Percentiles rank a stretch among this genome's conserved stretches.
Conservation (phyloP, 1,140 invertebrate species). For the Cyclargus thomasi region DNA sequence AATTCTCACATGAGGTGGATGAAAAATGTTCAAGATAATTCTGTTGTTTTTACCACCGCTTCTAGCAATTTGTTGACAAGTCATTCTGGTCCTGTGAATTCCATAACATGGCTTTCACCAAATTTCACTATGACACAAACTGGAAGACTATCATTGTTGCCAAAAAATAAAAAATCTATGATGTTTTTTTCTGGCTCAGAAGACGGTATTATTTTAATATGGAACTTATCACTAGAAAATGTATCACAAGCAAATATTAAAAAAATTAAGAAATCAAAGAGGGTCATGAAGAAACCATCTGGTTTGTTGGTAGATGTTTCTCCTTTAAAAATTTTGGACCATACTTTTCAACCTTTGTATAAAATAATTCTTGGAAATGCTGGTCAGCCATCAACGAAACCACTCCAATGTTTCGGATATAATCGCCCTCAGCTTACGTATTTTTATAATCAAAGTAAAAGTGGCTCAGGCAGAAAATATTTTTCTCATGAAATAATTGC, state of each 20-base stretch:
- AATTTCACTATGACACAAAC: slow-evolving; percentile 77
- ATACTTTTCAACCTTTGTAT: slow-evolving; percentile 77
- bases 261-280: slow-evolving; percentile 66
- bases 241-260: slow-evolving; percentile 62
- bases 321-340: slow-evolving; percentile 74
- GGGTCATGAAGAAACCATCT: slow-evolving; percentile 71
- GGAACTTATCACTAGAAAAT: slow-evolving; percentile 78
- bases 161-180: slow-evolving; percentile 66
- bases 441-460: slow-evolving; percentile 46
- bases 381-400: slow-evolving; percentile 52
- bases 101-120: slow-evolving; percentile 80
- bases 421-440: slow-evolving; percentile 49
- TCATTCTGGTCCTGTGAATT: slow-evolving; percentile 78
- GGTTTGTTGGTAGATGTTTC: slow-evolving; percentile 76
- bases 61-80: slow-evolving; percentile 78
- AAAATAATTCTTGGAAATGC: slow-evolving; percentile 70
- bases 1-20: slow-evolving; percentile 81
- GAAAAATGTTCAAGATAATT: slow-evolving; percentile 75
- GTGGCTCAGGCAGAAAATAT: slow-evolving; percentile 69
- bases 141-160: slow-evolving; percentile 72
- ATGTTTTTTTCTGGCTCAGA: slow-evolving; percentile 80
- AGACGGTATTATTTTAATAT: slow-evolving; percentile 82
- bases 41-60: slow-evolving; percentile 76
- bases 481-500: slow-evolving; percentile 49
- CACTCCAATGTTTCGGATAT: slow-evolving; percentile 61